A percentile compares a stretch with the other conserved stretches of the same genome.
phyloP scores from a whole-genome alignment of 2,113 vertebrate species.

The Jacana jacana region DNA sequence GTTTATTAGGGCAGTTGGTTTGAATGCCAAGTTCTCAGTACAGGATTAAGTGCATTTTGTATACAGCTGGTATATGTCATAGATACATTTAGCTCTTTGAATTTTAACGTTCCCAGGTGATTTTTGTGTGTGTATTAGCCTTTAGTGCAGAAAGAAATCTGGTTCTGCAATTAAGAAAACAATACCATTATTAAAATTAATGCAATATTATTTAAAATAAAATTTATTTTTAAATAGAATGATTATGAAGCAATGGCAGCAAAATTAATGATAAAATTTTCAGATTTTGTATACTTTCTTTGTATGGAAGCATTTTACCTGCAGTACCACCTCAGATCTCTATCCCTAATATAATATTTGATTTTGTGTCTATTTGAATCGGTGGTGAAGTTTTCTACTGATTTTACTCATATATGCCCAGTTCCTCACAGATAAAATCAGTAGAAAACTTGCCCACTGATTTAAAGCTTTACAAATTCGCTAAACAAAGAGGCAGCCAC shows the following conservation, averaged over 20 bases:
- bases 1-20: constrained; percentile 23
- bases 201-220: not conserved
- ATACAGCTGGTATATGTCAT: constrained; percentile 65
- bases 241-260: not conserved
- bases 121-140: not conserved
- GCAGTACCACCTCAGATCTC: not conserved
- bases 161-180: not conserved
- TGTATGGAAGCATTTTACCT: not conserved
- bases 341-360: not conserved
- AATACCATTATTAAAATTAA: not conserved
- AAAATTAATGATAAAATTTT: not conserved
- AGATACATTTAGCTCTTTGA: constrained; percentile 44
- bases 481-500: not conserved
- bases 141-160: not conserved
- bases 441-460: not conserved
- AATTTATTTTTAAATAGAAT: not conserved
- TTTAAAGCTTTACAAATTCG: not conserved
- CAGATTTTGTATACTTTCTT: not conserved
- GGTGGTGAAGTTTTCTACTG: not conserved
- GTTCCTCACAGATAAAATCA: not conserved
- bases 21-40: constrained; percentile 45
- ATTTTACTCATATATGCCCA: not conserved
- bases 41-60: constrained; percentile 37
- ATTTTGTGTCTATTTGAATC: not conserved
- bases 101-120: constrained; percentile 52